phyloP scores from a whole-genome alignment of 2,797 vertebrate species.

The Acrossocheilus fasciatus region DNA sequence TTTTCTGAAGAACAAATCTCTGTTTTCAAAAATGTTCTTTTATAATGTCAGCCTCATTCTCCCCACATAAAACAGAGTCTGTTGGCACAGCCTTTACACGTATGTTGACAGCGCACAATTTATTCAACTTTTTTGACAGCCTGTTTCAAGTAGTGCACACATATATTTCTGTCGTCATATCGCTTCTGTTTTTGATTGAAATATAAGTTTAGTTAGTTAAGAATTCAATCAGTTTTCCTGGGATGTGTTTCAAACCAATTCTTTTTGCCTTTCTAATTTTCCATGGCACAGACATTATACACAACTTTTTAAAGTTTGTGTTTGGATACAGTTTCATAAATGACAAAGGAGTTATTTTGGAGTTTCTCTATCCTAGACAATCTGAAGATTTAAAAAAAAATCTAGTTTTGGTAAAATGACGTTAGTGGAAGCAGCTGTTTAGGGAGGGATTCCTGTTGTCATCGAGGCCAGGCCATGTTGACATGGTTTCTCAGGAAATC shows the following conservation, averaged over 20 bases:
- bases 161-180: constrained; percentile 64
- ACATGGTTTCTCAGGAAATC: constrained; percentile 68
- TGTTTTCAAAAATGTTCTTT: constrained; percentile 62
- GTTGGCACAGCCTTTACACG: constrained; percentile 67
- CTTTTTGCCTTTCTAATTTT: constrained; percentile 64
- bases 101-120: constrained; percentile 70
- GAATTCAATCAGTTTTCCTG: constrained; percentile 45
- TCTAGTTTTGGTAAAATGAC: constrained; percentile 53
- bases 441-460: constrained; percentile 75
- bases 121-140: constrained; percentile 70
- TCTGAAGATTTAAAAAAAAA: constrained; percentile 16
- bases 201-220: constrained; percentile 66
- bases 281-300: background rate
- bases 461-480: constrained; percentile 68
- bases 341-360: background rate
- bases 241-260: constrained; percentile 63
- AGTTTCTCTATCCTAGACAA: background rate
- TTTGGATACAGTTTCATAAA: background rate
- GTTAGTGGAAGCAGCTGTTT: constrained; percentile 76
- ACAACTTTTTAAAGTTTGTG: background rate
- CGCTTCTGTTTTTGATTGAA: constrained; percentile 55
- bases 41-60: constrained; percentile 58
- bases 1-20: constrained; percentile 61
- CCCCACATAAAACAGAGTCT: constrained; percentile 69
- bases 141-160: constrained; percentile 68